Evolutionary conservation across 35 echinoderm and acorn worm species (phyloP), one percentile per base, ranked within the genome.

Genomic region (Ophiothrix spiculata): DNA sequence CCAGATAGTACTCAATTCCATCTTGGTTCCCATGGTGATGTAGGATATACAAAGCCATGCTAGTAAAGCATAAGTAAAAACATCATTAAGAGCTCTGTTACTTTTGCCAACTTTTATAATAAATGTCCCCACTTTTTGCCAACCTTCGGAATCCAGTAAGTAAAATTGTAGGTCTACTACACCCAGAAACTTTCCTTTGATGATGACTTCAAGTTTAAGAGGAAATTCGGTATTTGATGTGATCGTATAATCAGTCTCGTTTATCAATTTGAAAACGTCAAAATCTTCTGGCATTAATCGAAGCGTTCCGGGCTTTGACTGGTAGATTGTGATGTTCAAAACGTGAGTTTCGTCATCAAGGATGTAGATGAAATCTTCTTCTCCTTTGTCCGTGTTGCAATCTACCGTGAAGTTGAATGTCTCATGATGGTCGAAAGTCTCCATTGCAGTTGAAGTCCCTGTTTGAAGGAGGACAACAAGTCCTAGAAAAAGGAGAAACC

Each of bases 1-100:
- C 78, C 89, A 88, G 25, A 97, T 85, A 32, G 80, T 56, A 15
- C 33, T 60, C 1, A 83, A 23, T 39, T 90, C 84, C 75, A 92
- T 93, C 76, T 93, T 97, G 21, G 87, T 84, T 40, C 94, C 94
- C 94, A 93, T 97, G 29, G 91, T 93, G 56, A 97, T 75, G 84
- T 93, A 93, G 0, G 91, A 93, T 32, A 97, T 34, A 8, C 89
- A 33, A 39, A 97, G 56, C 94, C 94, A 97, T 6, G 79, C 64
- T 25, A 92, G 77, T 11, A 88, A 31, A 2, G 87, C 41, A 46
- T 84, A 86, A 1, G 90, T 92, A 35, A 97, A 97, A 10, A 92
- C 11, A 17, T 40, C 25, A 35, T 81, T 86, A 16, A 97, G 41
- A 11, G 83, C 29, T 17, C 46, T 87, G 11, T 63, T 81, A 12